Base-by-base conservation (phyloP, 2,113 vertebrate species). In the Ramphastos sulfuratus region DNA sequence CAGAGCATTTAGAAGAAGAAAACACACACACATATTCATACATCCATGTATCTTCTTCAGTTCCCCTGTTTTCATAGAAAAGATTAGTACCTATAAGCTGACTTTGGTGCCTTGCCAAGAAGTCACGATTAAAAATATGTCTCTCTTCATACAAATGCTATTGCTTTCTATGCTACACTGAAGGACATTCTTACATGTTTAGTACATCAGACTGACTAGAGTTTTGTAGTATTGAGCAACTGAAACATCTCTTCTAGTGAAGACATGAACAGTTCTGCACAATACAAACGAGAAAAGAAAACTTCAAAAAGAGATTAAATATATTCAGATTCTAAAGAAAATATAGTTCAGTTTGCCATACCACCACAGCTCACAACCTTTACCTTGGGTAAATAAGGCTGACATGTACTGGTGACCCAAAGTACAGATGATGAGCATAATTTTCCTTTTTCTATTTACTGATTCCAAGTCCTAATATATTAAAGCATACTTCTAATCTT, bases 201-300 rank as follows among this genome's bases (percentile, higher is more conserved):
- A 58, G 16, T 7, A 48, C 19, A 46, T 7, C 20, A 54, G 44
- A 14, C 14, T 79, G 30, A 17, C 28, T n/a, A 82, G 28, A 61
- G 27, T 20, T 79, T 21, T 11, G 24, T 58, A 46, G 1, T 35
- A 25, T 0, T 1, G 21, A 78, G 7, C 7, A 18, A 73, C 10
- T 59, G 27, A 91, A 70, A 5, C 3, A 3, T 31, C 14, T 35
- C 17, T 65, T 21, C 4, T 48, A 56, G 19, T 18, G 35, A 72
- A 74, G 14, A 5, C 25, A 75, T 10, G 23, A 1, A 2, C 6
- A 61, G 33, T 17, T 56, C 39, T 30, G 25, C 1, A 5, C 7
- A 59, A 63, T 0, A 6, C 9, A 75, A 73, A 89, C 7, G 2
- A 33, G 84, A 35, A 65, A 60, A 54, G 54, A 4, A 30, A 87